Evolutionary conservation across 2,888 invertebrate genomes (phyloP).

Genomic region (Harmothoe impar): DNA sequence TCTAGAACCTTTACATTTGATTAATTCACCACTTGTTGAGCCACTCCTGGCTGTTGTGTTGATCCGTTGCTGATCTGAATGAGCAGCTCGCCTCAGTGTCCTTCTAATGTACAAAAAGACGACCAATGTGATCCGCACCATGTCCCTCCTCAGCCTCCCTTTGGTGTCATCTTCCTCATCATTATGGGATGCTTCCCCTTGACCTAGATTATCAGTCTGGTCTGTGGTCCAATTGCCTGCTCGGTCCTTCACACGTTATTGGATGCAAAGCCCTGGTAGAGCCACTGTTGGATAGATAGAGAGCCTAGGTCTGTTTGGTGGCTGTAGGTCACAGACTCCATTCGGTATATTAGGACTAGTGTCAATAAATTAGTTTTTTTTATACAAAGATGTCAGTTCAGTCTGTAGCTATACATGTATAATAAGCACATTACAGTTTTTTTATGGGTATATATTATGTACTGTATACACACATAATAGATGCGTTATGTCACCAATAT

Average conservation of each 20-base stretch:
- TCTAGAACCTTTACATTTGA: no score
- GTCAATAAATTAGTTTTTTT: conserved; percentile 10
- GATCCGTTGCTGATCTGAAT: not conserved
- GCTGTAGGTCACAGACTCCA: no score
- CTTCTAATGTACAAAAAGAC: not conserved
- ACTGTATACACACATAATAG: conserved; percentile 7
- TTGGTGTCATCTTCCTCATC: not conserved
- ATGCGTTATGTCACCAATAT: conserved; percentile 23
- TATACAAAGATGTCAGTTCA: not conserved
- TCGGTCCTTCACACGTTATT: no score
- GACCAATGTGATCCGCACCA: not conserved
- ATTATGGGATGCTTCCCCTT: not conserved
- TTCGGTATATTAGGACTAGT: no score
- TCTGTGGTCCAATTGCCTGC: no score
- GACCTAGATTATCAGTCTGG: not conserved
- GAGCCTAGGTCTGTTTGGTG: no score
- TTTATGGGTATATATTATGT: not conserved
- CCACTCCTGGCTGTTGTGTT: no score
- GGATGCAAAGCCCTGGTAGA: no score
- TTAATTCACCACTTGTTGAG: no score
- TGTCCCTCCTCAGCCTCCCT: not conserved
- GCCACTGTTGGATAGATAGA: no score
- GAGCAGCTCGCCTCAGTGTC: not conserved
- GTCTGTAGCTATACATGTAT: conserved; percentile 51
- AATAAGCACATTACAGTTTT: conserved; percentile 27